Evolutionary conservation across 2,113 vertebrate genomes (phyloP), one percentile per base, ranked within the genome.

Genomic region (Thamnaconus septentrionalis): DNA sequence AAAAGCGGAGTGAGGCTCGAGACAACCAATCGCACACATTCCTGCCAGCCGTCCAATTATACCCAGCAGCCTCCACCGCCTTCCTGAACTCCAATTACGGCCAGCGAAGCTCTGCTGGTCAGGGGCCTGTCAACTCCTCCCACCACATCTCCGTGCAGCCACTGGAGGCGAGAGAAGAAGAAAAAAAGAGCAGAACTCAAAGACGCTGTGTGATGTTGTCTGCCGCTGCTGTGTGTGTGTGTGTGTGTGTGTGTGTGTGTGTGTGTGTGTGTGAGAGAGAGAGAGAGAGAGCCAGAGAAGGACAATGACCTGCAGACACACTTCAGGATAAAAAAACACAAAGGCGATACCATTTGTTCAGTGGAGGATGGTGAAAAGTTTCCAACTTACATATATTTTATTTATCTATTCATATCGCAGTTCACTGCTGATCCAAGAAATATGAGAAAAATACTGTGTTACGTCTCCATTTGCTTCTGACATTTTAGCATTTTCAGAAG

Each of bases 71-170:
- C 75, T 69, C 67, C 53, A 61, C 73, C 61, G 71, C 68, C 82
- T 81, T 31, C 80, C 83, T 79, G 81, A 85, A 85, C 84, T 84
- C 87, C 87, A 90, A 91, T 91, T 90, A 90, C 53, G 61, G 74
- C 71, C 56, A 6, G 76, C 65, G 69, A 77, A 79, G 84, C 81
- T 69, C 39, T 57, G 82, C 81, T 77, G 81, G 87, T 86, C 80
- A 76, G 81, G 75, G 81, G 69, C 63, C 86, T 87, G 87, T 87
- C 88, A 84, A 76, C 78, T 69, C 56, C 49, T 48, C n/a, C 41
- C 44, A 7, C 18, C 40, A 52, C 58, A 69, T 31, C 51, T 31
- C 43, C 9, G 52, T 56, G 69, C 59, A 51, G 48, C 11, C 18
- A 31, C 68, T 67, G 75, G 43, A 11, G 6, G 65, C 51, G 63